Evolutionary conservation across 2,797 vertebrate genomes (phyloP).

Genomic region (Telmatherina bonti): DNA sequence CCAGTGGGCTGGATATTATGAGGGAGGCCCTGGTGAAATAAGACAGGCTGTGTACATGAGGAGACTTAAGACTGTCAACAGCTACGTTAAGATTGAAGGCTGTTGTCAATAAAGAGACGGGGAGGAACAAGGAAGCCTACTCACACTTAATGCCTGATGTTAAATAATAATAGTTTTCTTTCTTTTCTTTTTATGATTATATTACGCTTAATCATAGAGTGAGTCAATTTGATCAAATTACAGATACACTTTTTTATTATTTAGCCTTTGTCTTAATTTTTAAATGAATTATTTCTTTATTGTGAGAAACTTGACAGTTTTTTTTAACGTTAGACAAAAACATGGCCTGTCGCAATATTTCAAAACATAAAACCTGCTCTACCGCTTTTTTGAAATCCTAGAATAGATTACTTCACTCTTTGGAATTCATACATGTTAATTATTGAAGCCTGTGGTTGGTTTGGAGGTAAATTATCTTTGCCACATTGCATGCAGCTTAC

Average conservation of each 20-base stretch:
- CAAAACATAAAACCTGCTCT: constrained; percentile 26
- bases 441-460: constrained; percentile 3
- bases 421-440: constrained; percentile 2
- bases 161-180: neutral
- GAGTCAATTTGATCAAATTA: neutral
- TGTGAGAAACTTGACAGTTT: constrained; percentile 7
- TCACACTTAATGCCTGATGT: neutral
- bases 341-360: constrained; percentile 10
- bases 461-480: constrained; percentile 24
- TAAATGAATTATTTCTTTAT: neutral
- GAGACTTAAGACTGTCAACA: constrained; percentile 66
- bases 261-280: neutral
- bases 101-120: constrained; percentile 27
- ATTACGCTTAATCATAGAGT: neutral
- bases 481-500: constrained; percentile 5
- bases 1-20: constrained; percentile 62
- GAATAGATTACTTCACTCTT: constrained; percentile 2
- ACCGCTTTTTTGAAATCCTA: neutral
- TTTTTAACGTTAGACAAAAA: constrained; percentile 28
- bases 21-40: constrained; percentile 60
- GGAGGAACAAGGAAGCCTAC: neutral
- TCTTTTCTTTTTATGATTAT: neutral
- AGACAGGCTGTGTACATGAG: constrained; percentile 61
- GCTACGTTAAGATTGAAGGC: constrained; percentile 40
- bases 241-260: neutral